These are phyloP conservation scores for Vimba vimba DNA, from an alignment of 2,113 vertebrate genomes.

Conservation along the genomic window DNA sequence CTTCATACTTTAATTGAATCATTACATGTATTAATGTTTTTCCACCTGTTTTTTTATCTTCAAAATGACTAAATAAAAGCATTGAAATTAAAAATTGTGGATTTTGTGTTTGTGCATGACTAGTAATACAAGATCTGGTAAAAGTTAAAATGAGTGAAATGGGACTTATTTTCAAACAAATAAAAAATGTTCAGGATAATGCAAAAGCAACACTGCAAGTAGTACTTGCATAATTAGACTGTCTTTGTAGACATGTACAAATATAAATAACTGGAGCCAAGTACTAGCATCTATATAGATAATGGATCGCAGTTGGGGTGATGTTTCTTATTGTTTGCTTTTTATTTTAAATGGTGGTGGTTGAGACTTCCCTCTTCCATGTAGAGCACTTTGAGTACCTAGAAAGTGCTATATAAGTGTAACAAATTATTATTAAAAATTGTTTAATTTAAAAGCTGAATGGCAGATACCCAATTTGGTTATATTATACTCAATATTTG, in stretches of 20 bases:
- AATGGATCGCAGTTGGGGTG: background rate
- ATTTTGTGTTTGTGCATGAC: background rate
- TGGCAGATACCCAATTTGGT: background rate
- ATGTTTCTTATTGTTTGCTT: too few relatives aligned
- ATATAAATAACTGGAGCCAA: background rate
- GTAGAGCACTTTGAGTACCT: too few relatives aligned
- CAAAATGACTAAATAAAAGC: slow-evolving; percentile 19
- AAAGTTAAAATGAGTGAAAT: background rate
- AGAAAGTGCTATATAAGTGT: too few relatives aligned
- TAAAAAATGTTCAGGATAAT: background rate
- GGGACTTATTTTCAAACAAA: background rate
- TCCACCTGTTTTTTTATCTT: background rate
- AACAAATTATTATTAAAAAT: too few relatives aligned
- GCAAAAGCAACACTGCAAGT: background rate
- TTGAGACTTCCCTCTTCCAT: too few relatives aligned
- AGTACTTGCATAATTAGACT: background rate
- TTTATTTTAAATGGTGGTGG: too few relatives aligned
- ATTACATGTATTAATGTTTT: background rate
- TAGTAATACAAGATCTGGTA: background rate
- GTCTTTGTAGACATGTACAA: background rate
- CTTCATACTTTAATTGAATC: too few relatives aligned
- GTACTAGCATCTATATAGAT: background rate
- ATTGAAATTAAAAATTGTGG: background rate
- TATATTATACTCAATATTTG: background rate
- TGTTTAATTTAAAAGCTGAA: background rate